phyloP scores from a whole-genome alignment of 2,113 vertebrate species.

The Chaetodon auriga region DNA sequence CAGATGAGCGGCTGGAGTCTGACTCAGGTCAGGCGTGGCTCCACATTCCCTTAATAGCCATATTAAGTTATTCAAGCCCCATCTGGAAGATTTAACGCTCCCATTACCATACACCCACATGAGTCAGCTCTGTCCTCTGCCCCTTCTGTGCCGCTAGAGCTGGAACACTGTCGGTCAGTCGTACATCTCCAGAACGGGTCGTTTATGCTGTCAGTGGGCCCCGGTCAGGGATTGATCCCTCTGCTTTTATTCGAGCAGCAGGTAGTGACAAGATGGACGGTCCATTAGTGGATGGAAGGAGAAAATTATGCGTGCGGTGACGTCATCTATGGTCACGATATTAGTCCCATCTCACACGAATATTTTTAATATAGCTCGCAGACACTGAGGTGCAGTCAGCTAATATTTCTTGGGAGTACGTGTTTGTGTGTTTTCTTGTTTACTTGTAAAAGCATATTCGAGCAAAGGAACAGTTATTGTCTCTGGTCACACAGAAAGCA shows the following conservation, averaged over 20 bases:
- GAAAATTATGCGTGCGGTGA: conserved; percentile 17
- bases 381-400: neutral
- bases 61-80: conserved; percentile 51
- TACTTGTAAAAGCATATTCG: neutral
- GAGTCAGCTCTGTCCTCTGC: conserved; percentile 63
- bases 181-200: conserved; percentile 43
- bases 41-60: conserved; percentile 37
- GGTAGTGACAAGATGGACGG: conserved; percentile 35
- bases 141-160: conserved; percentile 36
- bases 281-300: conserved; percentile 16
- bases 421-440: neutral
- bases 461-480: neutral
- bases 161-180: conserved; percentile 28
- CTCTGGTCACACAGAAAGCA: conserved; percentile 8
- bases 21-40: conserved; percentile 5
- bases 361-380: neutral
- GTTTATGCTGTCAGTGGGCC: conserved; percentile 44
- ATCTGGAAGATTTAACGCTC: conserved; percentile 66
- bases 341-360: neutral
- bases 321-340: conserved; percentile 24
- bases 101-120: conserved; percentile 65
- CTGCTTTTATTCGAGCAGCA: conserved; percentile 35
- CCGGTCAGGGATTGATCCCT: conserved; percentile 46
- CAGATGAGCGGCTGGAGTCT: conserved; percentile 24
- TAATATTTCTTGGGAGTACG: neutral